Base-by-base conservation (phyloP, 2,888 invertebrate species). In the Drosophila emarginata region DNA sequence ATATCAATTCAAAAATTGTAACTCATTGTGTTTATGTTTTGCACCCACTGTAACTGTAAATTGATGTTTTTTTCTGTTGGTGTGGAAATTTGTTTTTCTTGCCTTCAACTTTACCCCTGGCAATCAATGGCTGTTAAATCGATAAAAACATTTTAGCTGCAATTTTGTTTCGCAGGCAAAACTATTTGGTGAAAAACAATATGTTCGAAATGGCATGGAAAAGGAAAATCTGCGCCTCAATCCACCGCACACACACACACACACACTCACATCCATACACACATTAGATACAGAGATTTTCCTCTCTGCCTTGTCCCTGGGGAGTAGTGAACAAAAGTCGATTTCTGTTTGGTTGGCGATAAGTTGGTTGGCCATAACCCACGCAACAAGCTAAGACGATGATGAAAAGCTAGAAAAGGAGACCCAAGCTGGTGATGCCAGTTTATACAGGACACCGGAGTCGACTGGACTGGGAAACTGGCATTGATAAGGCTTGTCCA, bases 111-210 rank as follows among this genome's bases (percentile, higher is more conserved):
- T 39, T n/a, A 11, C 40, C 62, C 18, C 62, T 40, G 40, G 6
- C 50, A 61, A 61, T 60, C 37, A 62, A 45, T 32, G 45, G 52
- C 81, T 87, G 88, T 85, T 85, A 70, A 85, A 85, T 85, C 85
- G 85, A 85, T 85, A 88, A 78, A 78, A 77, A 61, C 74, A 76
- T 79, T 83, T 83, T 64, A 78, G 69, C 78, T 82, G 80, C 80
- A 80, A 78, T 82, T 82, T 71, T 69, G 72, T 67, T 78, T 45
- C 21, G 45, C 45, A 45, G 57, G 57, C 64, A 63, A 50, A 71
- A 71, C 65, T 64, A 64, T 71, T 65, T 56, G 64, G 60, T 21
- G 45, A 60, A 72, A 51, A 64, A 40, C 71, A 62, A 56, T 53
- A 58, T 61, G 67, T 45, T 57, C 61, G 56, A 37, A 28, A 57